Conservation (phyloP, 2,888 invertebrate species). For the Trissolcus japonicus region DNA sequence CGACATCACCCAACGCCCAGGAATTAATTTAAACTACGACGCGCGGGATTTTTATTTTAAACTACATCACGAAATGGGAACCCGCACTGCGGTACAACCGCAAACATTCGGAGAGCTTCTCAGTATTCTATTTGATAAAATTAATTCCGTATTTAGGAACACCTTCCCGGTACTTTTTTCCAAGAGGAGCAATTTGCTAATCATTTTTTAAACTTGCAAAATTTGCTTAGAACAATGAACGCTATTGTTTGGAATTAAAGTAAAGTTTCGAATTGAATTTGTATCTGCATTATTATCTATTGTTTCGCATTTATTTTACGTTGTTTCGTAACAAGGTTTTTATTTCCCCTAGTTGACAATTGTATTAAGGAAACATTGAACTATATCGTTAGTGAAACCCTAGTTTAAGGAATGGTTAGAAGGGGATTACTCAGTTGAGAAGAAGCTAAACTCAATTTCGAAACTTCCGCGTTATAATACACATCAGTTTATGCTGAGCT, state of each 20-base stretch:
- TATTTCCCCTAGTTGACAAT: conserved; percentile 3
- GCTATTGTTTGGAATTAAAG: too few species aligned
- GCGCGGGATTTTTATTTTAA: conserved; percentile 41
- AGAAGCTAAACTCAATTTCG: conserved; percentile 32
- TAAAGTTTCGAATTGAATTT: not conserved
- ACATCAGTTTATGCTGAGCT: conserved; percentile 24
- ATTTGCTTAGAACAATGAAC: not conserved
- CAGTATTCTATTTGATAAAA: conserved; percentile 44
- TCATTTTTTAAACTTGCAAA: not conserved
- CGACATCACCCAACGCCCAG: conserved; percentile 23
- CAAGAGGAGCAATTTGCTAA: not conserved
- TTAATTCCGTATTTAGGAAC: conserved; percentile 51
- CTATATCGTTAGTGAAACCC: conserved; percentile 17
- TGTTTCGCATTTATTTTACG: not conserved
- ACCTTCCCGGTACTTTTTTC: not conserved
- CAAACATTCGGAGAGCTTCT: conserved; percentile 35
- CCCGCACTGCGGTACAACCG: conserved; percentile 28
- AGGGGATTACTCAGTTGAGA: conserved; percentile 24
- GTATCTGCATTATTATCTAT: not conserved
- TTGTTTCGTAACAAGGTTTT: not conserved
- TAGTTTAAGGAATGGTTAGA: conserved; percentile 24
- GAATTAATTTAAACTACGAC: conserved; percentile 49
- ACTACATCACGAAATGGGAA: conserved; percentile 29
- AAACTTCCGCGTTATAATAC: conserved; percentile 35
- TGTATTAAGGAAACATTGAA: not conserved